Percentiles rank a stretch among this genome's conserved stretches.
Conservation (phyloP, 2,888 invertebrate species). For the Atherix ibis region DNA sequence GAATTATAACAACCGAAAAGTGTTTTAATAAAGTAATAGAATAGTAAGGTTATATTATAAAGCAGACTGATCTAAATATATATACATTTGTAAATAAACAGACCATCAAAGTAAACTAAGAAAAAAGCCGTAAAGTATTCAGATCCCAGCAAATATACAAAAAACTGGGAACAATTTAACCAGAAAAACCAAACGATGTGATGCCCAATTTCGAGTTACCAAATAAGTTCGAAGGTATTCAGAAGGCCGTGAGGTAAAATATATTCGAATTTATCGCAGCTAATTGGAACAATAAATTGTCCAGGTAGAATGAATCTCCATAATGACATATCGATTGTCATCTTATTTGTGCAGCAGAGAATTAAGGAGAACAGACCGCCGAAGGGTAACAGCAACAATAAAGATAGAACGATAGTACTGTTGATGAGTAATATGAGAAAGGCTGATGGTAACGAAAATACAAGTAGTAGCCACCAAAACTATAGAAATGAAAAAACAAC, state of each 20-base stretch:
- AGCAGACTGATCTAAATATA: too few relatives aligned
- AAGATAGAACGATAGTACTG: too few relatives aligned
- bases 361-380: background rate
- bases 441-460: too few relatives aligned
- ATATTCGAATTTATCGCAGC: conserved; percentile 10
- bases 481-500: too few relatives aligned
- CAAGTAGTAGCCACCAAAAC: too few relatives aligned
- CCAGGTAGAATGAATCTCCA: conserved; percentile 8
- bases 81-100: too few relatives aligned
- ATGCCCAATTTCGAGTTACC: background rate
- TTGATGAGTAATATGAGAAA: too few relatives aligned
- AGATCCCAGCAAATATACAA: background rate
- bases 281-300: conserved; percentile 11
- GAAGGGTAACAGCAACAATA: background rate
- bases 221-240: background rate
- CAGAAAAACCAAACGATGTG: background rate
- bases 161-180: background rate
- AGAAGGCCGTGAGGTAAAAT: conserved; percentile 6
- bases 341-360: conserved; percentile 1
- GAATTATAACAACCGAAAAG: too few relatives aligned
- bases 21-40: too few relatives aligned
- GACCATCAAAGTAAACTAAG: too few relatives aligned
- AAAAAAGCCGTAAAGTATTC: too few relatives aligned
- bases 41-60: too few relatives aligned
- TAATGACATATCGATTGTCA: conserved; percentile 11